Evolutionary conservation across 1,140 invertebrate species (phyloP), one percentile per base, ranked within the genome.

Genomic region (Drosophila lacertosa): DNA sequence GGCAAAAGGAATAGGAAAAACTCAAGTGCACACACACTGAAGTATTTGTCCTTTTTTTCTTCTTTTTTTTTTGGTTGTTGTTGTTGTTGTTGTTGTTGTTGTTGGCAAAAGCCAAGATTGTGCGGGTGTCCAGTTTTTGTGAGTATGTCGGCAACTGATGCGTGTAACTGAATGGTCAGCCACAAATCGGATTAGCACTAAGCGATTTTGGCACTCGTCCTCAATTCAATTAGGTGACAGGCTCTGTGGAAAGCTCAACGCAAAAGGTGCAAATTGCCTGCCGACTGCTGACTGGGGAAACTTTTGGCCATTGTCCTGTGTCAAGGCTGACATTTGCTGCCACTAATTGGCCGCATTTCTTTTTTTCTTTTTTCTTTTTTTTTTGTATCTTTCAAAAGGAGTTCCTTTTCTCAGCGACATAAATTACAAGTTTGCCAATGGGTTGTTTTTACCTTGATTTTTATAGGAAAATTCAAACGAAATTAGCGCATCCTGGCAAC

Each of bases 161-260:
- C 73, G 57, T 75, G 55, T 62, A 75, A 75, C 68, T 65, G 68
- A 82, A 80, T 68, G 71, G 79, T 83, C 73, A 75, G 44, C 76
- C 80, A 39, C 77, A 89, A 86, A 89, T 84, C 84, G 86, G 86
- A 81, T 89, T 89, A 89, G 74, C 70, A 65, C 54, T 58, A 76
- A 69, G 77, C 71, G 71, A 83, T 83, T 83, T 83, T 83, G 75
- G 71, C 82, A 84, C 80, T 89, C 70, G 77, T 82, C 64, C 67
- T 48, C 80, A 78, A 89, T 89, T 86, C 84, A 89, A 89, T 89
- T 89, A 84, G 84, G 60, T 74, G 68, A 68, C 63, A 47, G 62
- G 24, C 32, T 11, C 29, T 45, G 54, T 13, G 13, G 48, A 37
- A 62, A 68, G 63, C 47, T 45, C 37, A 33, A 13, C n/a, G 29